Evolutionary conservation across 30 jellyfish, hydroid and myxozoan genomes (phyloP).

Genomic region (Cassiopea xamachana): DNA sequence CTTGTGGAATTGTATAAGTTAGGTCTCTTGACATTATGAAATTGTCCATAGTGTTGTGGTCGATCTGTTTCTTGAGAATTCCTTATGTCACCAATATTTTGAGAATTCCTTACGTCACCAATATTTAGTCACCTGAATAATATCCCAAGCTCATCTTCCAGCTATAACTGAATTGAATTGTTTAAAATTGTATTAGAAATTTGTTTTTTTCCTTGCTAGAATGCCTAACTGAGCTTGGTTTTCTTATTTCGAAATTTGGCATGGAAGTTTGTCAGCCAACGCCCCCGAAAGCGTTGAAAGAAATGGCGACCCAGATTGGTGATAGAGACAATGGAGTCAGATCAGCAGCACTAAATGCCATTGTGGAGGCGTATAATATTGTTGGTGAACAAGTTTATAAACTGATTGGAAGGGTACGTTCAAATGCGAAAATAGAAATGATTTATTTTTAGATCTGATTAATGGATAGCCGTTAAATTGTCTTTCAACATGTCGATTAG

Average conservation of each 20-base stretch:
- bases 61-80: too few species aligned
- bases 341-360: conserved; percentile 93
- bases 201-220: conserved; percentile 27
- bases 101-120: too few species aligned
- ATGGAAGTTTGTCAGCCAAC: conserved; percentile 94
- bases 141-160: too few species aligned
- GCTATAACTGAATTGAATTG: too few species aligned
- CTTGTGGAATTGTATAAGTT: too few species aligned
- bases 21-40: too few species aligned
- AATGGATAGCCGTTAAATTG: too few species aligned
- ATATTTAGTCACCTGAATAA: too few species aligned
- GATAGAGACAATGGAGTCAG: conserved; percentile 98
- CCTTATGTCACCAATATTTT: too few species aligned
- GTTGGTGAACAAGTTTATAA: conserved; percentile 92
- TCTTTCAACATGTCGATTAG: too few species aligned
- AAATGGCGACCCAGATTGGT: conserved; percentile 92
- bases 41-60: too few species aligned
- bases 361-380: conserved; percentile 89
- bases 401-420: conserved; percentile 87
- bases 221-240: conserved; percentile 90
- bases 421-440: not conserved
- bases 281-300: conserved; percentile 85
- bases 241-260: conserved; percentile 76
- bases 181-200: not conserved
- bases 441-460: not conserved